These are phyloP conservation scores for Lutjanus campechanus DNA, from an alignment of 2,797 vertebrate genomes.

Conservation along the genomic window DNA sequence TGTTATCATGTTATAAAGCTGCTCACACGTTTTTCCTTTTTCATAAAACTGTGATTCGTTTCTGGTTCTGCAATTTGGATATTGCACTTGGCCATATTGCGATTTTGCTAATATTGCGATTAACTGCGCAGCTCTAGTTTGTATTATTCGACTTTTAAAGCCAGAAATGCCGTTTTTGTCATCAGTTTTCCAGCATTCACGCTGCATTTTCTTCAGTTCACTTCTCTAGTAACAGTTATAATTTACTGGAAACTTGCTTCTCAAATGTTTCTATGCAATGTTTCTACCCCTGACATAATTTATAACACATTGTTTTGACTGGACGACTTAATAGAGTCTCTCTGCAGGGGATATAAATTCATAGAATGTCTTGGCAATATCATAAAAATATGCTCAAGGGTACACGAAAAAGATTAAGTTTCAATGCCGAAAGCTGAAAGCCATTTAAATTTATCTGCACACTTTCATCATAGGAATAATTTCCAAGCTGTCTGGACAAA, in stretches of 20 bases:
- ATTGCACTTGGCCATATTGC: too few species aligned
- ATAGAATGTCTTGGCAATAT: constrained; percentile 16
- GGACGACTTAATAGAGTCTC: background rate
- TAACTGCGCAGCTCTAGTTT: too few species aligned
- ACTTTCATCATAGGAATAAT: constrained; percentile 37
- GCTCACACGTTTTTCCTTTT: too few species aligned
- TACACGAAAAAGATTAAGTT: constrained; percentile 8
- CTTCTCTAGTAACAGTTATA: background rate
- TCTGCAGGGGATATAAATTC: background rate
- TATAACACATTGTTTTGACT: constrained; percentile 18
- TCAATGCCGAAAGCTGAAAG: constrained; percentile 8
- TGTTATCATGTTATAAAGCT: too few species aligned
- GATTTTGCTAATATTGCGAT: too few species aligned
- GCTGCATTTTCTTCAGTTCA: too few species aligned
- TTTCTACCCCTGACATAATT: constrained; percentile 4
- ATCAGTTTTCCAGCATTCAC: too few species aligned
- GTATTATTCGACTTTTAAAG: too few species aligned
- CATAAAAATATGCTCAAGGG: constrained; percentile 32
- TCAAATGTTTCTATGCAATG: background rate
- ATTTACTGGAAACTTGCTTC: background rate
- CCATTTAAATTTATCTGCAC: constrained; percentile 20
- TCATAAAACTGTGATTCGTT: too few species aligned
- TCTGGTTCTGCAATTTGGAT: too few species aligned
- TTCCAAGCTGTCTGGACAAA: constrained; percentile 47
- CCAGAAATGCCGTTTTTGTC: too few species aligned